These are phyloP conservation scores for Apis laboriosa DNA, from an alignment of 1,140 invertebrate species.

Conservation along the genomic window DNA sequence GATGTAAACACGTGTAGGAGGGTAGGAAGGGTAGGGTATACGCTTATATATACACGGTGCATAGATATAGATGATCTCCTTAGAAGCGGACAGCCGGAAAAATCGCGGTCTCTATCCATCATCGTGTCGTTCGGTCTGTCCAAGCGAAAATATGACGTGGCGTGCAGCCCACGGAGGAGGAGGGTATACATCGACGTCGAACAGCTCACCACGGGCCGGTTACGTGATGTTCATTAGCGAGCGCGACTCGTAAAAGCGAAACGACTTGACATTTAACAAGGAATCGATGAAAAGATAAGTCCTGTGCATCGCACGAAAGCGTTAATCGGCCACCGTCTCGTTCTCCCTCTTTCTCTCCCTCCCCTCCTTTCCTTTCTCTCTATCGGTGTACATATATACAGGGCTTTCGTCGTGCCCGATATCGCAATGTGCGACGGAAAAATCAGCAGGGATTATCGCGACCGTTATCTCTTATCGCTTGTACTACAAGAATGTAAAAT, in stretches of 20 bases:
- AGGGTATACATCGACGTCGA: conserved; percentile 38
- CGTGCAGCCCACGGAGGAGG: conserved; percentile 27
- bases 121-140: conserved; percentile 16
- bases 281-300: conserved; percentile 66
- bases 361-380: neutral
- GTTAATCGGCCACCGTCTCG: conserved; percentile 40
- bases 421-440: conserved; percentile 27
- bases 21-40: neutral
- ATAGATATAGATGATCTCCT: neutral
- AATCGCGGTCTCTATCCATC: conserved; percentile 46
- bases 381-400: neutral
- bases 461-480: conserved; percentile 50
- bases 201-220: conserved; percentile 27
- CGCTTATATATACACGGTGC: neutral
- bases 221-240: conserved; percentile 63
- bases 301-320: conserved; percentile 53
- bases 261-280: conserved; percentile 68
- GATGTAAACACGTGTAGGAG: neutral
- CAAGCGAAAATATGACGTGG: conserved; percentile 45
- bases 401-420: conserved; percentile 34
- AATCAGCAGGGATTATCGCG: conserved; percentile 52
- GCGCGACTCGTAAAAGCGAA: conserved; percentile 59
- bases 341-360: conserved; percentile 9
- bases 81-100: conserved; percentile 6
- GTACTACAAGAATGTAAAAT: conserved; percentile 40